Evolutionary conservation across 2,113 vertebrate species (phyloP).

Genomic region (Hemiscyllium ocellatum): DNA sequence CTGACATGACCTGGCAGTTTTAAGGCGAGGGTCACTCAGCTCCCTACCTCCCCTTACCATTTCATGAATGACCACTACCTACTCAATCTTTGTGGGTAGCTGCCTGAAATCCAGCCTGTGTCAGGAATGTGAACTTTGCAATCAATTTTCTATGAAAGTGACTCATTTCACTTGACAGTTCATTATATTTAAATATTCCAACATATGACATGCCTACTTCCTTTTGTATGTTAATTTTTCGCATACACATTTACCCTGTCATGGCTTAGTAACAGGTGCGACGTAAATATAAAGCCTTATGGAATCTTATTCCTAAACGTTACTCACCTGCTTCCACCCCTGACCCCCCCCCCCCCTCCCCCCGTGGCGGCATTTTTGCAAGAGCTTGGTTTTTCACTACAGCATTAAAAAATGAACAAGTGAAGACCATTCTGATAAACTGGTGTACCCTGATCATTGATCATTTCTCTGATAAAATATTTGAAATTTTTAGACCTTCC

Average conservation of each 20-base stretch:
- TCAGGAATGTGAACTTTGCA: not conserved
- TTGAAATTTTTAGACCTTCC: not conserved
- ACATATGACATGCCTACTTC: not conserved
- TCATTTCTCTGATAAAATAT: not conserved
- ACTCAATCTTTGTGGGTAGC: no score
- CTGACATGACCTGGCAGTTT: no score
- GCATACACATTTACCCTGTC: not conserved
- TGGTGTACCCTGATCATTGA: not conserved
- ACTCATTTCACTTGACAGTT: not conserved
- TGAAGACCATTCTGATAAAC: not conserved
- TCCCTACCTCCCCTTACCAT: no score
- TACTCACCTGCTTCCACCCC: not conserved
- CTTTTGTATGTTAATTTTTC: not conserved
- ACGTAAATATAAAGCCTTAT: no score
- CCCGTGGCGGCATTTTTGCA: no score
- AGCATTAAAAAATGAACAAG: not conserved
- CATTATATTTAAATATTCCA: not conserved
- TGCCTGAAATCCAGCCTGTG: not conserved
- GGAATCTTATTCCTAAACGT: not conserved
- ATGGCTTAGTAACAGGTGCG: no score
- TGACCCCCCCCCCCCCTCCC: not conserved
- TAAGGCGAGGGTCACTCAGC: no score
- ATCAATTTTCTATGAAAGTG: not conserved
- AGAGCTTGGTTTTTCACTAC: not conserved
- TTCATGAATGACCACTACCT: no score